A percentile compares a stretch with the other conserved stretches of the same genome.
These are phyloP conservation scores for Onthophagus taurus DNA, from an alignment of 1,140 invertebrate species.

Conservation along the genomic window DNA sequence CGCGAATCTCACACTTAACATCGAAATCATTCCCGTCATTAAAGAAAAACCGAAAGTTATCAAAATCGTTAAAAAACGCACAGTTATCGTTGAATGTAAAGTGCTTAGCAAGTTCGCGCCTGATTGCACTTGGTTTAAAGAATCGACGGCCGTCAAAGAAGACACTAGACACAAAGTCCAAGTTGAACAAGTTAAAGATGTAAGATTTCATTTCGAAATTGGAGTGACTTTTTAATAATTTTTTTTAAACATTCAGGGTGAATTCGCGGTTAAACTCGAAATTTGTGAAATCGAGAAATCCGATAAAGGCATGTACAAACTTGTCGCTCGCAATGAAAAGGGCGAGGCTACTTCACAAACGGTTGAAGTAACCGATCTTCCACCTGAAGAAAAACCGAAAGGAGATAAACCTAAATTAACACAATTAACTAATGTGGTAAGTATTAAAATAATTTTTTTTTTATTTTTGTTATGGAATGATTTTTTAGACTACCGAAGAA, in stretches of 20 bases:
- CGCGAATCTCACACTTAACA: constrained; percentile 92
- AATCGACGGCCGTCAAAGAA: constrained; percentile 65
- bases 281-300: constrained; percentile 65
- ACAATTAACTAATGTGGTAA: constrained; percentile 63
- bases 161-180: constrained; percentile 63
- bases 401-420: constrained; percentile 63
- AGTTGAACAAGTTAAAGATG: constrained; percentile 69
- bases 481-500: constrained; percentile 57
- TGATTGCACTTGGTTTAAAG: constrained; percentile 83
- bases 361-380: constrained; percentile 76
- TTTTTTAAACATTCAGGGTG: constrained; percentile 50
- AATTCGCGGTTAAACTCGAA: constrained; percentile 80
- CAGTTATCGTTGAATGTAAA: constrained; percentile 81
- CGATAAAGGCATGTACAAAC: constrained; percentile 83
- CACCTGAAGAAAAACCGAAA: constrained; percentile 55
- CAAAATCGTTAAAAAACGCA: constrained; percentile 80
- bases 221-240: background rate
- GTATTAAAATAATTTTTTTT: too few species aligned
- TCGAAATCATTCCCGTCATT: constrained; percentile 93
- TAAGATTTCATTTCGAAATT: constrained; percentile 31
- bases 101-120: constrained; percentile 82
- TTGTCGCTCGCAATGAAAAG: constrained; percentile 87
- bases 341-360: constrained; percentile 85
- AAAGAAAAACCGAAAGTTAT: constrained; percentile 85
- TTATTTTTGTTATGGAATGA: too few species aligned